These are phyloP conservation scores for Myripristis jacobus DNA, from an alignment of 2,797 vertebrate species.

Conservation along the genomic window DNA sequence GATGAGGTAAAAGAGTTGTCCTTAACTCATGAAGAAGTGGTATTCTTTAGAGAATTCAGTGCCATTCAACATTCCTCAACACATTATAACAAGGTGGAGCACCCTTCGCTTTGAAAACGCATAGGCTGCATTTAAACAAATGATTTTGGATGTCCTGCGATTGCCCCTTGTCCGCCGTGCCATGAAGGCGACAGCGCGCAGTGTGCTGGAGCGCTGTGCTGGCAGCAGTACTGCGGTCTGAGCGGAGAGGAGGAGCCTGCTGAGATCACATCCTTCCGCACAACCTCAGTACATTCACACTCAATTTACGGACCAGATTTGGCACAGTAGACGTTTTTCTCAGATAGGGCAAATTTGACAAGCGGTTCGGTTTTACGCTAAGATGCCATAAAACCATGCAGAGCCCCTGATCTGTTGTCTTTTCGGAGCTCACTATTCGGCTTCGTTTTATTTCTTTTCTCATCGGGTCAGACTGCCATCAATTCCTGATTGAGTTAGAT, in stretches of 20 bases:
- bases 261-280: conserved; percentile 16
- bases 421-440: conserved; percentile 32
- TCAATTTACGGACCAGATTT: conserved; percentile 29
- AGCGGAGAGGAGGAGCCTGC: conserved; percentile 14
- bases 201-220: too few species aligned
- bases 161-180: too few species aligned
- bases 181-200: too few species aligned
- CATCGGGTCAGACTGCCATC: conserved; percentile 26
- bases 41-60: too few species aligned
- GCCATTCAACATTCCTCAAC: too few species aligned
- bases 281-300: conserved; percentile 13
- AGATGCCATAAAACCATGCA: conserved; percentile 35
- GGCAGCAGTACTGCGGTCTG: background rate
- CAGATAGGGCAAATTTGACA: conserved; percentile 10
- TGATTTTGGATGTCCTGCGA: too few species aligned
- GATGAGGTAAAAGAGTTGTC: too few species aligned
- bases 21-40: too few species aligned
- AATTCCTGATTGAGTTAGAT: background rate
- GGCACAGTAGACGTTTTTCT: conserved; percentile 21
- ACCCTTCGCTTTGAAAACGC: too few species aligned
- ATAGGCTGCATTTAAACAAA: too few species aligned
- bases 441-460: conserved; percentile 25
- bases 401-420: conserved; percentile 31
- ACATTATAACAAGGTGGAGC: too few species aligned
- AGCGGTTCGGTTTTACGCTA: background rate